Conservation (phyloP, 2,797 vertebrate species). For the Acanthornis magna region DNA sequence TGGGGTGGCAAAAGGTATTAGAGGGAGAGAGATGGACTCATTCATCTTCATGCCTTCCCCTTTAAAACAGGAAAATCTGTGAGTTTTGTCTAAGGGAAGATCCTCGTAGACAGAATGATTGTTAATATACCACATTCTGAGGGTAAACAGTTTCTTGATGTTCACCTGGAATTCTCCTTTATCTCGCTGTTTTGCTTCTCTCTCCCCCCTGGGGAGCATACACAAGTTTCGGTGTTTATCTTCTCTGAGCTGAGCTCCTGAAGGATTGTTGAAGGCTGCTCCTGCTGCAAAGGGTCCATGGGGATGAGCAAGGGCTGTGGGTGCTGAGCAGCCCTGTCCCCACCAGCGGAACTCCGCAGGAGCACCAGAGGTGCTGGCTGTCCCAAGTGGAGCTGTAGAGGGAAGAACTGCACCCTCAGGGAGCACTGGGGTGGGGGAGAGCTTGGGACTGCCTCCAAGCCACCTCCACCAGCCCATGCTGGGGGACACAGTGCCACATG, state of each 20-base stretch:
- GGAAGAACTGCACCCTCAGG: not conserved
- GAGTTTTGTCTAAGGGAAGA: not conserved
- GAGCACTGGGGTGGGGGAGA: rapidly evolving
- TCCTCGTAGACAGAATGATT: not conserved
- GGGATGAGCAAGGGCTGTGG: not conserved
- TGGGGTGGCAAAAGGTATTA: not conserved
- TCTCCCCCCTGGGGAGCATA: not conserved
- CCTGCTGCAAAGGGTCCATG: rapidly evolving
- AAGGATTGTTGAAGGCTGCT: not conserved
- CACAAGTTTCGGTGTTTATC: rapidly evolving
- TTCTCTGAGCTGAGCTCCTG: not conserved
- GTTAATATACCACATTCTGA: not conserved
- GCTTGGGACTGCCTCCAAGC: no score
- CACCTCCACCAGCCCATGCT: not conserved
- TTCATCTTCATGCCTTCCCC: not conserved
- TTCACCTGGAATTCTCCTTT: not conserved
- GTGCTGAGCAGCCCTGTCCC: not conserved
- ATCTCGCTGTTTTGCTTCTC: not conserved
- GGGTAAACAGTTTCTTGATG: not conserved
- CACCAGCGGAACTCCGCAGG: rapidly evolving
- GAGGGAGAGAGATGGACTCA: not conserved
- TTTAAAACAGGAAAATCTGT: not conserved
- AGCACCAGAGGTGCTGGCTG: not conserved
- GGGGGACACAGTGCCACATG: rapidly evolving
- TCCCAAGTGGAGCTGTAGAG: not conserved